Evolutionary conservation across 2,113 vertebrate genomes (phyloP).

Genomic region (Kobus ellipsiprymnus): DNA sequence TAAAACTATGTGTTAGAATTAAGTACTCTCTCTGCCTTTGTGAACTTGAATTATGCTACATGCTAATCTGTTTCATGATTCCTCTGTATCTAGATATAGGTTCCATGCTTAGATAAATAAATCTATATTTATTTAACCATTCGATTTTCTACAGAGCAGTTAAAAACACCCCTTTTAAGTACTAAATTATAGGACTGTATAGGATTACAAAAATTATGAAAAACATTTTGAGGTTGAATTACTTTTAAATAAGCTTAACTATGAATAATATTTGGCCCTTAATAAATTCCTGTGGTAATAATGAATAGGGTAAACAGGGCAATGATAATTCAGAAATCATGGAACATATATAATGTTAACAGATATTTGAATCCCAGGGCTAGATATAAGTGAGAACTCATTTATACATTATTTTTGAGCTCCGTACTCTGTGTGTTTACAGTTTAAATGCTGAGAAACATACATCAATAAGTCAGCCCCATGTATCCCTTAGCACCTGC

Average conservation of each 20-base stretch:
- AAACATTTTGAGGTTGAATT: background rate
- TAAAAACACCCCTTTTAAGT: background rate
- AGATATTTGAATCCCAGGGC: background rate
- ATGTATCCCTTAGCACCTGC: background rate
- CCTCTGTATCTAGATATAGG: background rate
- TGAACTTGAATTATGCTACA: background rate
- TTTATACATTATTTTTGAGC: background rate
- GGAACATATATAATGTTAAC: background rate
- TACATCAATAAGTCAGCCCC: background rate
- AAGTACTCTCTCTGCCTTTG: background rate
- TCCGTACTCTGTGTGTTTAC: background rate
- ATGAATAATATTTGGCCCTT: background rate
- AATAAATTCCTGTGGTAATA: background rate
- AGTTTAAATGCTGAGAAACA: background rate
- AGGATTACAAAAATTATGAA: background rate
- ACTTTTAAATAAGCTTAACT: background rate
- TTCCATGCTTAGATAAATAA: background rate
- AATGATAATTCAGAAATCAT: background rate
- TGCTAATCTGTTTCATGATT: background rate
- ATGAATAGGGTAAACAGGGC: background rate
- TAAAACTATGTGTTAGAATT: background rate
- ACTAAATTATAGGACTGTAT: background rate
- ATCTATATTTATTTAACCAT: background rate
- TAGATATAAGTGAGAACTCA: background rate
- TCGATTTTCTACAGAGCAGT: background rate